Evolutionary conservation across 2,888 invertebrate species (phyloP).

Genomic region (Rhopalosiphum nymphaeae): DNA sequence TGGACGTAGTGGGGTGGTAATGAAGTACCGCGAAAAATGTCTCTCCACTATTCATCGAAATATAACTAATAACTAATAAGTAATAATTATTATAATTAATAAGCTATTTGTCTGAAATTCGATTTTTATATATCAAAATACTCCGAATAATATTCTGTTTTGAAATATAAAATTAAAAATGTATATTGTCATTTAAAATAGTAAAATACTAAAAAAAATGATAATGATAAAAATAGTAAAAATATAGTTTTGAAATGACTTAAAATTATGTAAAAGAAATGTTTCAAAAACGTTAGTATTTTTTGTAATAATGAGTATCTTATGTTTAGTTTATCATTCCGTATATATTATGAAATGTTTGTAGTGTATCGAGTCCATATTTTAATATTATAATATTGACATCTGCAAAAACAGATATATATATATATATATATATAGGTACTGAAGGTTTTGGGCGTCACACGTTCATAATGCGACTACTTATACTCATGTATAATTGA

Average conservation of each 20-base stretch:
- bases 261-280: too few relatives aligned
- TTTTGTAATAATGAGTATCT: neutral
- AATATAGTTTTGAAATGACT: too few relatives aligned
- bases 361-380: neutral
- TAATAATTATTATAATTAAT: neutral
- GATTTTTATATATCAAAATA: neutral
- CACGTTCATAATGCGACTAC: neutral
- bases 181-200: neutral
- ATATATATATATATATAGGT: neutral
- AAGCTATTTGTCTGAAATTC: neutral
- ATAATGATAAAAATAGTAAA: too few relatives aligned
- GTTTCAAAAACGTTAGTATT: neutral
- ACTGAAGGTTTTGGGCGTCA: neutral
- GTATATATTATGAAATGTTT: neutral
- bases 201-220: neutral
- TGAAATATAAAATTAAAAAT: neutral
- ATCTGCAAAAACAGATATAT: neutral
- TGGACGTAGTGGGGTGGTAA: neutral
- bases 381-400: neutral
- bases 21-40: neutral
- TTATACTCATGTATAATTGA: neutral
- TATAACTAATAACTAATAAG: too few relatives aligned
- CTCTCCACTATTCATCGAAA: neutral
- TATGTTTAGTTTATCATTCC: neutral
- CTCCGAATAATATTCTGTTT: neutral